These are phyloP conservation scores for Propithecus perrieri DNA, from an alignment of 2,797 vertebrate genomes.

Conservation along the genomic window DNA sequence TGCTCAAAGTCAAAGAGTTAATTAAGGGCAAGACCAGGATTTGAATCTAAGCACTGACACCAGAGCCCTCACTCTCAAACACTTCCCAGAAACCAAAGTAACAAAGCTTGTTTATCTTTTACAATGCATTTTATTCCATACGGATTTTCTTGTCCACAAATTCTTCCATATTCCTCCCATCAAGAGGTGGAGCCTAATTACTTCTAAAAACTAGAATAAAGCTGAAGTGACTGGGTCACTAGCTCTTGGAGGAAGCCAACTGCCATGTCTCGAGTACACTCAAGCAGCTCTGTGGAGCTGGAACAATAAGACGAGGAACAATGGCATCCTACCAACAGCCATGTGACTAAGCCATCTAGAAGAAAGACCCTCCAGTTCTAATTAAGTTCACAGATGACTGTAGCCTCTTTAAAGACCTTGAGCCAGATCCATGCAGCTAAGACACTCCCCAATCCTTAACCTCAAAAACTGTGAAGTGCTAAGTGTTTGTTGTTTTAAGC, in stretches of 20 bases:
- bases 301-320: neutral
- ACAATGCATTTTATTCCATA: neutral
- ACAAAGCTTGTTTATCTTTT: neutral
- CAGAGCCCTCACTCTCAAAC: neutral
- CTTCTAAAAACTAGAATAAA: neutral
- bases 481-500: neutral
- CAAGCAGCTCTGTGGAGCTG: neutral
- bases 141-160: neutral
- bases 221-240: neutral
- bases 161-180: neutral
- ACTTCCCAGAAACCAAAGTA: neutral
- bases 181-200: neutral
- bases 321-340: neutral
- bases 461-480: neutral
- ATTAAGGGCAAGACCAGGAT: neutral
- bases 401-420: neutral
- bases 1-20: neutral
- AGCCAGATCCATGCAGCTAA: neutral
- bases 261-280: neutral
- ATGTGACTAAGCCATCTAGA: neutral
- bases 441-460: neutral
- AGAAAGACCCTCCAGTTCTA: neutral
- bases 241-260: neutral
- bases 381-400: neutral
- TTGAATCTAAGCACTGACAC: neutral